A percentile compares a stretch with the other conserved stretches of the same genome.
phyloP scores from a whole-genome alignment of 2,888 invertebrate genomes.

The Plagiodera versicolora region DNA sequence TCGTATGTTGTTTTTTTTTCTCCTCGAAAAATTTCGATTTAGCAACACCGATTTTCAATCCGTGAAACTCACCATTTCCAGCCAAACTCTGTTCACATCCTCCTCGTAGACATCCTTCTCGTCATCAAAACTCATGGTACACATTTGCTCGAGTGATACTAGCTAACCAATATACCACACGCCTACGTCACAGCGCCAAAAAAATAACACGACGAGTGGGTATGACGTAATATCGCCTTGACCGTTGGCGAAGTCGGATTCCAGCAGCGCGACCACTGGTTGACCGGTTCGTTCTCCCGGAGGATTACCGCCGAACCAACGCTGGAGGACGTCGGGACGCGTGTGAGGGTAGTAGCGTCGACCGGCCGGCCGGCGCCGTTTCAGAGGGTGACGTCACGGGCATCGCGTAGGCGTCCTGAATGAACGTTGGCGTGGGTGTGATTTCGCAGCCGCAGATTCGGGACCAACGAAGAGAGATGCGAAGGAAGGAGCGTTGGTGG shows the following conservation, averaged over 20 bases:
- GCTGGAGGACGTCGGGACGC: constrained; percentile 10
- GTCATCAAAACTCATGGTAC: background rate
- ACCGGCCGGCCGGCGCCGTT: constrained; percentile 48
- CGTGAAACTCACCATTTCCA: constrained; percentile 11
- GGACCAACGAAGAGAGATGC: constrained; percentile 14
- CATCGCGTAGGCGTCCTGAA: constrained; percentile 55
- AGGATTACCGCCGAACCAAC: constrained; percentile 5
- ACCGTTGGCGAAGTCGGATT: background rate
- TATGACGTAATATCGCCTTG: background rate
- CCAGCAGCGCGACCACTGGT: background rate
- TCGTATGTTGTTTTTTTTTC: no score
- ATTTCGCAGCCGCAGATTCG: constrained; percentile 28
- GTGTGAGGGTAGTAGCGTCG: constrained; percentile 18
- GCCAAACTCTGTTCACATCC: constrained; percentile 1
- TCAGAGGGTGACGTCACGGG: constrained; percentile 62
- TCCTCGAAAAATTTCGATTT: no score
- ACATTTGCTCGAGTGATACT: no score
- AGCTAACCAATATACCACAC: no score
- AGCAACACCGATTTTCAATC: no score
- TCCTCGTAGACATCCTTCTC: background rate
- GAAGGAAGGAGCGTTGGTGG: background rate
- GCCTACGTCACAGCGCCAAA: no score
- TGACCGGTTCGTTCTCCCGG: background rate
- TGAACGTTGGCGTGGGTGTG: constrained; percentile 49
- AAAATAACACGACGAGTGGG: no score